Base-by-base conservation (phyloP, 2,888 invertebrate species). In the Polyploca ridens region DNA sequence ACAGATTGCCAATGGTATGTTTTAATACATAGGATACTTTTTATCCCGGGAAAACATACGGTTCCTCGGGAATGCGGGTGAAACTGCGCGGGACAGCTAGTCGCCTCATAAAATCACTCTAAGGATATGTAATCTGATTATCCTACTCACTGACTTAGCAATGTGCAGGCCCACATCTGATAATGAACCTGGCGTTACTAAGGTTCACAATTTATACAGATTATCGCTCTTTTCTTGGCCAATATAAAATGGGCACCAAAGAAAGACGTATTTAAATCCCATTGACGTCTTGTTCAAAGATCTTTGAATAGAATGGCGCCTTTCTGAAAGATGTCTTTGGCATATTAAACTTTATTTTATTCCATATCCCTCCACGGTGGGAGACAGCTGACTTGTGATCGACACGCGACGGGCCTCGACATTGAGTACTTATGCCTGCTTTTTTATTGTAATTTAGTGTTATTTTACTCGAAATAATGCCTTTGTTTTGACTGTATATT, bases 251-350 rank as follows among this genome's bases (percentile, higher is more conserved):
- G 69, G 69, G 72, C 70, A 73, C 76, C 70, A 80, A 83, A 86
- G 82, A 83, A 78, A 90, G 86, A 88, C 78, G 87, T 90, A 91
- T 90, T 91, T 90, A 91, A 90, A 88, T 89, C 86, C 69, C 79
- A 83, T 83, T 88, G 90, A 90, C 86, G 88, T 88, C 87, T 89
- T 90, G 85, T 86, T 88, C 87, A 81, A 75, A 79, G 76, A 76
- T 79, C 82, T 83, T 86, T 81, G 85, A 86, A 85, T 86, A 89
- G 89, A 90, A 89, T 90, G 84, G 87, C 81, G 83, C 82, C 81
- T 84, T 73, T 76, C 72, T 72, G 73, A 72, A 77, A 69, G 70
- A 71, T 76, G 76, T 75, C 76, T 79, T 74, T 78, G 75, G 76
- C 75, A 74, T 76, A 76, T 79, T 76, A 77, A 76, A 71, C 69